Base-by-base conservation (phyloP, 2,888 invertebrate species). In the Nephrotoma appendiculata region DNA sequence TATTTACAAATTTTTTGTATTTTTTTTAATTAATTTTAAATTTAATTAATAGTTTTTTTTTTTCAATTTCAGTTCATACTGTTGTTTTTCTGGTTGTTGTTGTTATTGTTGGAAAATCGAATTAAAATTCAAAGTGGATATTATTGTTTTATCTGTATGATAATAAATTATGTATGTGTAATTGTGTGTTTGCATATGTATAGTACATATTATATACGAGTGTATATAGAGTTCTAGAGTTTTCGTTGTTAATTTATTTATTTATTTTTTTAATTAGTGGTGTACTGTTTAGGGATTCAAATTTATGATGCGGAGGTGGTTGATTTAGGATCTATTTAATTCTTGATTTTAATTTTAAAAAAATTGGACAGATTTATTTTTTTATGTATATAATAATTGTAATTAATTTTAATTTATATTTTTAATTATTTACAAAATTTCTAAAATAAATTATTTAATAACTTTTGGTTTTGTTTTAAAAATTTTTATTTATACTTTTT, bases 1-100 rank as follows among this genome's bases (percentile, higher is more conserved):
- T 84, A 84, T 84, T 84, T 84, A 84, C 84, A 84, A 84, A 7
- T 84, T 84, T 84, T 84, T 84, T 84, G 19, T 41, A 83, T 42
- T 41, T 5, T 83, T n/a, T 84, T n/a, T 15, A 42, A 84, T 84
- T 84, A 84, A 41, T 42, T 42, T 71, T 71, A 71, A 71, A 71
- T 71, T 71, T 19, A 71, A 71, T 71, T 71, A 71, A 71, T 71
- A 71, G 71, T 71, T 71, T 71, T 71, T 44, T n/a, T 52, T 52
- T 31, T 31, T 31, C 15, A 15, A 5, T 52, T 52, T 52, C 5
- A 6, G 52, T n/a, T 52, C 31, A 31, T 31, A 31, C 31, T 31
- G 31, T 31, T 52, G 15, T 31, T 31, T 15, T 71, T 31, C 7
- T 31, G 31, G 19, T 52, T 52, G 52, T 52, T 71, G 31, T 31